Percentiles rank a stretch among this genome's conserved stretches.
These are phyloP conservation scores for Channa argus DNA, from an alignment of 2,113 vertebrate species.

Conservation along the genomic window DNA sequence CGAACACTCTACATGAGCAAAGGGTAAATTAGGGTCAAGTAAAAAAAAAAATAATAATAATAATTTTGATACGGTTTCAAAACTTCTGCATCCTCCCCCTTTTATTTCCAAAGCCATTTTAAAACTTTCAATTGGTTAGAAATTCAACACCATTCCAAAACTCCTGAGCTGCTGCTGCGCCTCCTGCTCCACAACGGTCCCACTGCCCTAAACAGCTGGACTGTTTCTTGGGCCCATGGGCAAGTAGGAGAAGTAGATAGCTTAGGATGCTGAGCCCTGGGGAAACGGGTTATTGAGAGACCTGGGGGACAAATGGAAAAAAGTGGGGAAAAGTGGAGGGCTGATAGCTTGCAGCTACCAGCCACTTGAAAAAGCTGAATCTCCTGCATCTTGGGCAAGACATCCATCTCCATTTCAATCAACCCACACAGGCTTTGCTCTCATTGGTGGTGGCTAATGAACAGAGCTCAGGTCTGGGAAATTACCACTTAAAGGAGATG, in stretches of 20 bases:
- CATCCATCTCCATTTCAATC: constrained; percentile 63
- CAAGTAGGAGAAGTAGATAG: constrained; percentile 81
- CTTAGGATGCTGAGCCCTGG: constrained; percentile 68
- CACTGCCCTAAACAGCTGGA: constrained; percentile 81
- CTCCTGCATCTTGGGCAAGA: constrained; percentile 39
- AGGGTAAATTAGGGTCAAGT: constrained; percentile 10
- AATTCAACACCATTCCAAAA: constrained; percentile 29
- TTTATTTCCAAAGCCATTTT: constrained; percentile 63
- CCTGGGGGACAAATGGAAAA: constrained; percentile 32
- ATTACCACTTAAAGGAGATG: constrained; percentile 48
- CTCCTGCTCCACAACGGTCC: constrained; percentile 61
- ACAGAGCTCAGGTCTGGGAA: constrained; percentile 60
- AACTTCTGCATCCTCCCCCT: constrained; percentile 26
- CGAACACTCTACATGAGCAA: not conserved
- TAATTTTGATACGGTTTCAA: not conserved
- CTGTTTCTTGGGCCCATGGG: constrained; percentile 71
- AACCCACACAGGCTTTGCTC: constrained; percentile 36
- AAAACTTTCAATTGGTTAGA: constrained; percentile 76
- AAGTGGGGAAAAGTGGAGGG: constrained; percentile 1
- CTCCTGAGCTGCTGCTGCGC: constrained; percentile 57
- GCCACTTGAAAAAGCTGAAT: constrained; percentile 49
- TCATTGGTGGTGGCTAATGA: constrained; percentile 62
- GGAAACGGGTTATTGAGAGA: constrained; percentile 54
- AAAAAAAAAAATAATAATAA: constrained; percentile 1
- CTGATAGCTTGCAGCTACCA: constrained; percentile 59